Evolutionary conservation across 2,797 vertebrate genomes (phyloP), one percentile per base, ranked within the genome.

Genomic region (Capromys pilorides): DNA sequence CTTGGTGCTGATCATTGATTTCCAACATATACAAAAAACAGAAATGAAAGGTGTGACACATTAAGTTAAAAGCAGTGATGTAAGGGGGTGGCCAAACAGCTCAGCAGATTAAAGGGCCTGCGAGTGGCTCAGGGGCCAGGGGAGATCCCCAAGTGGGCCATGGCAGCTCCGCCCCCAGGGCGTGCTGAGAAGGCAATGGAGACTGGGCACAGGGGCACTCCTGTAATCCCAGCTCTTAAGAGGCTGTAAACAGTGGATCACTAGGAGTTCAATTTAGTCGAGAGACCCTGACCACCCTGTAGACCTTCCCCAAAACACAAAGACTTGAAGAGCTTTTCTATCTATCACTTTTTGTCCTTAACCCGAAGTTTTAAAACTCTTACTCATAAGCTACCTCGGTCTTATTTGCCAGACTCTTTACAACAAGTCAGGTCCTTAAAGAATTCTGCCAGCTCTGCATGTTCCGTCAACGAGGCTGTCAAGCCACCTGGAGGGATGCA

Each of bases 341-440:
- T 79, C 33, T 78, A 59, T 62, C 91, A 28, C 26, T 59, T 91
- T 69, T 69, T 83, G 51, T 95, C 81, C 75, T 90, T 62, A 49
- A 28, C 22, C n/a, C 81, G 36, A 94, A 64, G 10, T 85, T 91
- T 86, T 59, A 83, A 94, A 92, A 96, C 83, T 92, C 6, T 11
- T 75, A 88, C 54, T n/a, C 66, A 33, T 22, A 61, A 67, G 92
- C 88, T 67, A 86, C 79, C 54, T 93, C 41, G 73, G 4, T 91
- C 66, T 59, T 83, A 22, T 69, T 90, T 94, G 57, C 89, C 67
- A 94, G 18, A 36, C 85, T 95, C 59, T 45, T 88, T 59, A 22
- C 80, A 93, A 57, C 77, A 93, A 16, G 59, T 93, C 64, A 86
- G 6, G 80, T n/a, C 26, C 26, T 88, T 94, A 94, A 94, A 86